These are phyloP conservation scores for Sakesphorus luctuosus DNA, from an alignment of 2,113 vertebrate species.

Conservation along the genomic window DNA sequence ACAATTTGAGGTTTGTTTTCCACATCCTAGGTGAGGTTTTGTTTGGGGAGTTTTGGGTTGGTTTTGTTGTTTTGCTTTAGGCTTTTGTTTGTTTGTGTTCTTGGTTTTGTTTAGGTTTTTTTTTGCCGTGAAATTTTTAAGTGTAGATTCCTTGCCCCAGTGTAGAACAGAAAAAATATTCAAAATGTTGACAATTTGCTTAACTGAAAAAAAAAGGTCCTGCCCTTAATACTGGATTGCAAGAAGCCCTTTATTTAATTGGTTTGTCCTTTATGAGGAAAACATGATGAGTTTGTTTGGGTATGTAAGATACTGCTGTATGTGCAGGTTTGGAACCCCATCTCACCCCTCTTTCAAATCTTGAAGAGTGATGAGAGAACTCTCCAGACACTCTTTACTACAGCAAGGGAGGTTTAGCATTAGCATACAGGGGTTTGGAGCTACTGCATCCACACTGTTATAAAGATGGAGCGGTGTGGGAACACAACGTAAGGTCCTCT, in stretches of 20 bases:
- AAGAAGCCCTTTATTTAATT: neutral
- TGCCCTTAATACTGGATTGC: neutral
- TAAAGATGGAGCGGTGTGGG: neutral
- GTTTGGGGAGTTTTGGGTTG: neutral
- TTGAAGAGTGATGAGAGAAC: accelerated
- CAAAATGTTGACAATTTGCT: neutral
- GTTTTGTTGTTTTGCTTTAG: neutral
- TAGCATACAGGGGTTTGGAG: neutral
- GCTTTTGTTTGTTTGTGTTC: neutral
- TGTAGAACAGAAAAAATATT: neutral
- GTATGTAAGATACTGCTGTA: neutral
- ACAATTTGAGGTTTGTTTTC: neutral
- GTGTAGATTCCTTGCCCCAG: neutral
- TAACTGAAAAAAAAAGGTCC: neutral
- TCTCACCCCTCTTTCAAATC: neutral
- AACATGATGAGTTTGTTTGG: neutral
- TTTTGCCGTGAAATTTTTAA: neutral
- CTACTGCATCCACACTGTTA: accelerated
- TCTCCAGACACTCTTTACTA: neutral
- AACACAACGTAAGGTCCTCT: neutral
- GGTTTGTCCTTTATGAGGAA: neutral
- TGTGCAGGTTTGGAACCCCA: neutral
- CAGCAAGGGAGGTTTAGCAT: neutral
- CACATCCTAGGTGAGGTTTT: neutral
- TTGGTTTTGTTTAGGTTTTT: accelerated